Evolutionary conservation across 2,113 vertebrate species (phyloP).

Genomic region (Triplophysa siluroides): DNA sequence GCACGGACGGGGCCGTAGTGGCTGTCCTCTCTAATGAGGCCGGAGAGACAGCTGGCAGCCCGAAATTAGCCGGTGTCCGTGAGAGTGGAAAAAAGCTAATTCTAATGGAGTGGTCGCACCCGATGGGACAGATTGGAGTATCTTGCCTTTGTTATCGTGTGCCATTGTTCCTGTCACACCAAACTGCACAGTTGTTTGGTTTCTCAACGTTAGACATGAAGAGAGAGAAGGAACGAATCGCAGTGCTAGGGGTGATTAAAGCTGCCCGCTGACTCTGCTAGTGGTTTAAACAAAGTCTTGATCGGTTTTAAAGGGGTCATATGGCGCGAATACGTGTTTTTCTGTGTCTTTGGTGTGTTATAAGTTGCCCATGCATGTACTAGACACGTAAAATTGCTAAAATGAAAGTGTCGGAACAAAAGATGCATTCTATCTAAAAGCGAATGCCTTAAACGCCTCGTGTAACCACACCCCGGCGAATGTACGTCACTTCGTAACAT

Average conservation of each 20-base stretch:
- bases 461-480: too few relatives aligned
- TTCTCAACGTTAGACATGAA: conserved; percentile 32
- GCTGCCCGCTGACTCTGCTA: conserved; percentile 29
- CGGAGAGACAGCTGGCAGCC: conserved; percentile 36
- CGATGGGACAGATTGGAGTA: conserved; percentile 39
- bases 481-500: too few relatives aligned
- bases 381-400: too few relatives aligned
- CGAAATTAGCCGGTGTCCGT: conserved; percentile 12
- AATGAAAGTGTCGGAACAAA: too few relatives aligned
- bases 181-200: background rate
- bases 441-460: too few relatives aligned
- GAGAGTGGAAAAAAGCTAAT: conserved; percentile 32
- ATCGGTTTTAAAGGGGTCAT: conserved; percentile 49
- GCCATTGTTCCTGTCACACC: conserved; percentile 36
- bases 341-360: too few relatives aligned
- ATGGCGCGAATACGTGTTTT: too few relatives aligned
- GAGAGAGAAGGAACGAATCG: background rate
- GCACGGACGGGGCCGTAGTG: background rate
- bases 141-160: conserved; percentile 38
- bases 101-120: conserved; percentile 4
- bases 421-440: too few relatives aligned
- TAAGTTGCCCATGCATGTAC: too few relatives aligned
- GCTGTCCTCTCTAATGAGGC: conserved; percentile 41
- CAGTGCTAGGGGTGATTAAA: conserved; percentile 30
- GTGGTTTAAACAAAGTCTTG: conserved; percentile 40